Evolutionary conservation across 2,888 invertebrate genomes (phyloP), one percentile per base, ranked within the genome.

Genomic region (Subacronicta megacephala): DNA sequence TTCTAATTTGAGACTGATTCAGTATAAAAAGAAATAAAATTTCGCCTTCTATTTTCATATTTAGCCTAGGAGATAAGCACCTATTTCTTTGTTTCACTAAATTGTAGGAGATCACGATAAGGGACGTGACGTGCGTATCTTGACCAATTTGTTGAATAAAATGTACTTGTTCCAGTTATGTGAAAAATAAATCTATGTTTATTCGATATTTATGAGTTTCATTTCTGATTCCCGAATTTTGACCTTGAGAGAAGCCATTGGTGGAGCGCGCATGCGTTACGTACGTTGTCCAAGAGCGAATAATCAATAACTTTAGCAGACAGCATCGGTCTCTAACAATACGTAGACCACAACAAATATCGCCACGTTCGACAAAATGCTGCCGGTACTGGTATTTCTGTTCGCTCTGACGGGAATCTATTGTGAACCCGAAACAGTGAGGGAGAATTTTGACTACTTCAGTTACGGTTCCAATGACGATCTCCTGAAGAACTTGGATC

Each of bases 381-480:
- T 89, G 77, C 73, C 80, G 56, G 71, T 80, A 63, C 49, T 91
- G 36, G 59, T 90, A 26, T 71, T 90, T 17, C 54, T 84, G 53
- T 79, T 80, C 53, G 76, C 77, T 50, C 74, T 84, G 31, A 77
- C 75, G 50, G 84, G 84, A 17, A 81, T 90, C 7, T 68, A 83
- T 53, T 88, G 93, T 77, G 94, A 94, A 75, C 94, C 94, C 29
- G 94, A 94, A 82, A 89, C 91, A 16, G 93, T 94, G 26, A 77
- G 94, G 49, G 94, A 93, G 31, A 93, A 92, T 66, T 87, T 91
- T 36, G 94, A 93, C 64, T 93, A 93, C 78, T 93, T 92, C 66
- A 92, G 86, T 74, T 93, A 92, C 74, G 92, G 92, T 4, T 82
- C 84, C 46, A 90, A 87, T 58, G 93, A 93, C 37, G 92, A 92